Evolutionary conservation across 2,888 invertebrate genomes (phyloP).

Genomic region (Acleris literana): DNA sequence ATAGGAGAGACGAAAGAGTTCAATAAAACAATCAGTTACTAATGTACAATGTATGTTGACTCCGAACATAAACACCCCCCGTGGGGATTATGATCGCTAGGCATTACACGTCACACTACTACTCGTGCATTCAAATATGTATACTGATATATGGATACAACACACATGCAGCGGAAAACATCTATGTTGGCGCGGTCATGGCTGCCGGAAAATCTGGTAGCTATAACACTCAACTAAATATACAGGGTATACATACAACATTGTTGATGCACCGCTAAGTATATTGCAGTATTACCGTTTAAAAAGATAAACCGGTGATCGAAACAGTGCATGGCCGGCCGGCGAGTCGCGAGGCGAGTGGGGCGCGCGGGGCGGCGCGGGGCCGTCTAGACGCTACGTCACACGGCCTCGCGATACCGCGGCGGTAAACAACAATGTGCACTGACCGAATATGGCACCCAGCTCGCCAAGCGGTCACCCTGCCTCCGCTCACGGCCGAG

Average conservation of each 20-base stretch:
- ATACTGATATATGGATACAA: no score
- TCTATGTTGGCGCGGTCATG: no score
- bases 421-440: slow-evolving; percentile 83
- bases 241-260: slow-evolving; percentile 3
- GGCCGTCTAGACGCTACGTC: slow-evolving; percentile 83
- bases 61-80: no score
- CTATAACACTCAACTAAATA: background rate
- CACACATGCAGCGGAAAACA: no score
- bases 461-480: slow-evolving; percentile 64
- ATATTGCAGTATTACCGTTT: slow-evolving; percentile 75
- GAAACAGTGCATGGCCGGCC: slow-evolving; percentile 73
- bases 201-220: slow-evolving; percentile 3
- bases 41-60: no score
- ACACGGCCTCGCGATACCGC: slow-evolving; percentile 85
- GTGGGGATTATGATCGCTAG: no score
- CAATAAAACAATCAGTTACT: no score
- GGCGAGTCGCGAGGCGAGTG: slow-evolving; percentile 44
- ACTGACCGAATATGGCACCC: slow-evolving; percentile 83
- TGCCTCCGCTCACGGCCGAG: no score
- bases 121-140: no score
- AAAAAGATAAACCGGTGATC: slow-evolving; percentile 80
- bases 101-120: no score
- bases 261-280: slow-evolving; percentile 36
- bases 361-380: slow-evolving; percentile 48
- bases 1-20: no score